phyloP scores from a whole-genome alignment of 2,888 invertebrate species.

The Drosophila monieri region DNA sequence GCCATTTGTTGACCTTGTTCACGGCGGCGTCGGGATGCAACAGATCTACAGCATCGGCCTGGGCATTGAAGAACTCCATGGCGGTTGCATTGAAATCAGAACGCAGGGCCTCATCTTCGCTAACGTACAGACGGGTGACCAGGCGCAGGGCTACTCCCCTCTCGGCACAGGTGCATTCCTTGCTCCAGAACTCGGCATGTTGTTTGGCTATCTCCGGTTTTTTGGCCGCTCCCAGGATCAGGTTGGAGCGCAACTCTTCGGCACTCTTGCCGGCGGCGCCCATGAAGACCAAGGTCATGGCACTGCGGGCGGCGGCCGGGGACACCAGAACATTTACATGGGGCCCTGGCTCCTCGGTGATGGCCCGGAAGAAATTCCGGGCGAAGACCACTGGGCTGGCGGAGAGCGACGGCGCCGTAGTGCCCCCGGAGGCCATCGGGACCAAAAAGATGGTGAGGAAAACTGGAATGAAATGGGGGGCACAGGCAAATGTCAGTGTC shows the following conservation, averaged over 20 bases:
- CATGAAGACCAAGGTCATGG: constrained; percentile 89
- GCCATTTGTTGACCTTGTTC: constrained; percentile 91
- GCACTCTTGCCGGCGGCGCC: constrained; percentile 86
- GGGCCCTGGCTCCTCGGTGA: constrained; percentile 34
- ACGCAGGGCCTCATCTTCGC: constrained; percentile 85
- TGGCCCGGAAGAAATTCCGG: constrained; percentile 52
- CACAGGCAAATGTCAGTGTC: neutral
- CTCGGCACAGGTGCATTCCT: constrained; percentile 52
- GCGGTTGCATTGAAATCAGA: constrained; percentile 86
- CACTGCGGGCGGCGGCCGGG: constrained; percentile 86
- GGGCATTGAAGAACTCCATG: constrained; percentile 87
- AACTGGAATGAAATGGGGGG: neutral
- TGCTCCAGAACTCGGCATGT: constrained; percentile 55
- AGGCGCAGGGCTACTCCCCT: constrained; percentile 82
- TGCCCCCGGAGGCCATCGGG: constrained; percentile 52
- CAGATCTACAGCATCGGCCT: constrained; percentile 87
- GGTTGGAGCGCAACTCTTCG: constrained; percentile 51
- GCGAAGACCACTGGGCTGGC: constrained; percentile 52
- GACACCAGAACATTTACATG: constrained; percentile 45
- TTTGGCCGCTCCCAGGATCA: constrained; percentile 50
- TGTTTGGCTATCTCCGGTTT: constrained; percentile 55
- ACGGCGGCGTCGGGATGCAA: constrained; percentile 84
- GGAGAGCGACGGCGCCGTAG: constrained; percentile 29
- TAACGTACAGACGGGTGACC: constrained; percentile 89
- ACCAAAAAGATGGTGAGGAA: constrained; percentile 9